Conservation (phyloP, 2,113 vertebrate species). For the Eolophus roseicapilla region DNA sequence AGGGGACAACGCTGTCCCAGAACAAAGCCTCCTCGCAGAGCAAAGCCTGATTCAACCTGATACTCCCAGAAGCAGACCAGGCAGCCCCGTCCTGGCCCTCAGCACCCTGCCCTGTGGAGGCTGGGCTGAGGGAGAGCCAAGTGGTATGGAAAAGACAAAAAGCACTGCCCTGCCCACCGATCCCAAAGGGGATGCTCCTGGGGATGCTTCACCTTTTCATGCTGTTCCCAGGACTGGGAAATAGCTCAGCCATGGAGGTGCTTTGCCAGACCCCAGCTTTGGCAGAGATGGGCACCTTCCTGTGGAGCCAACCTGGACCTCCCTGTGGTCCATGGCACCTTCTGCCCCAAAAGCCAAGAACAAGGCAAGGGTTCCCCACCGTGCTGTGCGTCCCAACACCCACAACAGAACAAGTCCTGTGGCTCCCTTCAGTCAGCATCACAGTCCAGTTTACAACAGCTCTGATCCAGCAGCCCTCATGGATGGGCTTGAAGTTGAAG, state of each 20-base stretch:
- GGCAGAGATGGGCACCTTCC: neutral
- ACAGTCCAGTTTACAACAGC: neutral
- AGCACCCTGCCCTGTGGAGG: rapidly evolving
- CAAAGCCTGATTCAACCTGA: neutral
- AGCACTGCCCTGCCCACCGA: rapidly evolving
- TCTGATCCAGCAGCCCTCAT: neutral
- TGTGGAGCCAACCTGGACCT: neutral
- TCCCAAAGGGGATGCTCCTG: neutral
- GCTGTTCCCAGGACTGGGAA: neutral
- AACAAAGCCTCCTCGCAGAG: neutral
- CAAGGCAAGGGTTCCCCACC: neutral
- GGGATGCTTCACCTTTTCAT: neutral
- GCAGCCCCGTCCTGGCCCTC: neutral
- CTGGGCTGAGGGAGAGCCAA: neutral
- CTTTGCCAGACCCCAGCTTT: neutral
- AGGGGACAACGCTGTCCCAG: neutral
- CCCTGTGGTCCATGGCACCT: neutral
- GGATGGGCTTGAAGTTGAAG: neutral
- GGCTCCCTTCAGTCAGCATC: rapidly evolving
- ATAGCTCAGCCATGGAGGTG: neutral
- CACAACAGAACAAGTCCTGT: neutral
- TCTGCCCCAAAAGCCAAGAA: neutral
- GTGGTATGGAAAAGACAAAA: neutral
- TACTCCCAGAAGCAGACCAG: neutral
- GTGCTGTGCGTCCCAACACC: rapidly evolving